Conservation (phyloP, 2,797 vertebrate genomes). For the Urosaurus nigricauda region DNA sequence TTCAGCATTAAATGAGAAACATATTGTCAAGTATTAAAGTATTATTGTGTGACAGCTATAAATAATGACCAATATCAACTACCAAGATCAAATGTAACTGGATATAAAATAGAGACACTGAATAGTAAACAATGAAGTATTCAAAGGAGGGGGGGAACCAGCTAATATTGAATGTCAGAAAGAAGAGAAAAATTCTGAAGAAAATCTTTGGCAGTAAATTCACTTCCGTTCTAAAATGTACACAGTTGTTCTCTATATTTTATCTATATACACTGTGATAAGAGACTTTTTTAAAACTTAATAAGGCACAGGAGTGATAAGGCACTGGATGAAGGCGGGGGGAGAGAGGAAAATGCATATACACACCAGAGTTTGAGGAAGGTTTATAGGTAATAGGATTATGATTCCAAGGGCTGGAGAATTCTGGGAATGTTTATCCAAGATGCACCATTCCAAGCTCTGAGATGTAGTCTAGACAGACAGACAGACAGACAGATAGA, state of each 20-base stretch:
- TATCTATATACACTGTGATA: neutral
- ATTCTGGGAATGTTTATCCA: no score
- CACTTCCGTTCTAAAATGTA: neutral
- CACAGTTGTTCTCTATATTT: neutral
- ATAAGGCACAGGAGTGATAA: neutral
- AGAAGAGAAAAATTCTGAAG: neutral
- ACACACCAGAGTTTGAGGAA: no score
- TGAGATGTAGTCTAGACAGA: no score
- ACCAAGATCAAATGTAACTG: neutral
- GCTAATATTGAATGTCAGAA: neutral
- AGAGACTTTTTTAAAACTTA: neutral
- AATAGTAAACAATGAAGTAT: neutral
- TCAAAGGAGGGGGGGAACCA: no score
- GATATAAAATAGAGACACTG: neutral
- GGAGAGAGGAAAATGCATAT: neutral
- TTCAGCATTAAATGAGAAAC: no score
- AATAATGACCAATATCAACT: neutral
- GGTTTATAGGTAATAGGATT: no score
- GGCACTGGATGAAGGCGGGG: no score
- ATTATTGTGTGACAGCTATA: neutral
- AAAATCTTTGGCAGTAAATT: neutral
- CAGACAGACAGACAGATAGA: no score
- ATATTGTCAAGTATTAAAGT: neutral
- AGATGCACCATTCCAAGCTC: no score
- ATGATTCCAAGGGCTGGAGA: no score